Percentiles rank a stretch among this genome's conserved stretches.
Conservation (phyloP, 2,888 invertebrate species). For the Lepidonotus clava region DNA sequence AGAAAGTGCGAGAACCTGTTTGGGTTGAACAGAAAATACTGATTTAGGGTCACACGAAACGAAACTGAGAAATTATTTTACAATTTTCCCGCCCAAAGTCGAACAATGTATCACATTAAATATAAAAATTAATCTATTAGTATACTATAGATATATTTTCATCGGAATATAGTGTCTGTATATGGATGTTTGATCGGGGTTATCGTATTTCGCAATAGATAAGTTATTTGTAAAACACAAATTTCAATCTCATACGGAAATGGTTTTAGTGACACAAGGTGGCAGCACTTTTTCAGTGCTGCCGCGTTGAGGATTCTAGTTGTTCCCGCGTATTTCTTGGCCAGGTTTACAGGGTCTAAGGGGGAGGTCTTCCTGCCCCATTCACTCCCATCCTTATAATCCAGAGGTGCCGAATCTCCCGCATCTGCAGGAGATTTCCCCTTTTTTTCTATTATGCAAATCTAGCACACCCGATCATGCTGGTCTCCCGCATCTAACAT, state of each 20-base stretch:
- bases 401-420: no score
- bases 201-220: conserved; percentile 45
- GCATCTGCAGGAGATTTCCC: no score
- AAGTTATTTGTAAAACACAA: neutral
- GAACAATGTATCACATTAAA: neutral
- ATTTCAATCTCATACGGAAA: neutral
- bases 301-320: no score
- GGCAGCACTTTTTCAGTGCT: neutral
- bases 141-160: neutral
- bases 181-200: no score
- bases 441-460: no score
- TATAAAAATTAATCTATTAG: neutral
- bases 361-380: no score
- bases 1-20: conserved; percentile 29
- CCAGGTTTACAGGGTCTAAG: no score
- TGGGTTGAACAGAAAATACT: neutral
- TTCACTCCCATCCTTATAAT: no score
- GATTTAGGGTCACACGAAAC: neutral
- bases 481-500: no score
- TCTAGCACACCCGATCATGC: no score
- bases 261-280: neutral
- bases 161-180: no score
- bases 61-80: neutral
- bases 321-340: no score
- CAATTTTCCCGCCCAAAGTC: neutral